Evolutionary conservation across 2,888 invertebrate species (phyloP).

Genomic region (Diaprepes abbreviatus): DNA sequence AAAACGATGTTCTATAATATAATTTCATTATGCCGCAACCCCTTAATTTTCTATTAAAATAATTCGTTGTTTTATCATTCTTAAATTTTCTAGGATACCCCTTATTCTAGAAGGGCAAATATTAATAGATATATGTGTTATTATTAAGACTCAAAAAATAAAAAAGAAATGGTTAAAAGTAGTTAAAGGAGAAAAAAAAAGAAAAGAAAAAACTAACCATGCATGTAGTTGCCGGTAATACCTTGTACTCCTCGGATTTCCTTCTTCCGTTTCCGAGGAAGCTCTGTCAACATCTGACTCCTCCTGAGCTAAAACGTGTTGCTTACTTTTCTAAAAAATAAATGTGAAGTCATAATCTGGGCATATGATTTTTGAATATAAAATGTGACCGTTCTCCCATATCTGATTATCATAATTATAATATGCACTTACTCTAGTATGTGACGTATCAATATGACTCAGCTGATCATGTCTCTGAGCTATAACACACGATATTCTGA

Average conservation of each 20-base stretch:
- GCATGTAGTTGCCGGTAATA: conserved; percentile 60
- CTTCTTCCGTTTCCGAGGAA: conserved; percentile 67
- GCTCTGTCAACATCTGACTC: conserved; percentile 66
- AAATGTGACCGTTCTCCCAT: no score
- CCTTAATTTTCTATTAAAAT: no score
- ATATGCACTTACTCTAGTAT: conserved; percentile 63
- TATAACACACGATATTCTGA: conserved; percentile 88
- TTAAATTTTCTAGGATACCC: no score
- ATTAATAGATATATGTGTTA: no score
- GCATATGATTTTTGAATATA: no score
- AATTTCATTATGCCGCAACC: no score
- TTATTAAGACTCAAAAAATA: no score
- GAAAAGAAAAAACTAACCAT: conserved; percentile 57
- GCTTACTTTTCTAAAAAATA: conserved; percentile 57
- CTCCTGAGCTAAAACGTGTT: conserved; percentile 62
- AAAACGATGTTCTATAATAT: no score
- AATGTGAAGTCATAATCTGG: no score
- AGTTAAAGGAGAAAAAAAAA: not conserved
- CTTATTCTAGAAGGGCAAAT: no score
- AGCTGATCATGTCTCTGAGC: conserved; percentile 84
- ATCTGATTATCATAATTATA: no score
- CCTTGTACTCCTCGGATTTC: conserved; percentile 63
- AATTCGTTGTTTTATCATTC: no score
- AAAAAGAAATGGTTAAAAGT: not conserved
- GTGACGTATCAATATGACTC: conserved; percentile 72